Evolutionary conservation across 2,888 invertebrate species (phyloP).

Genomic region (Drosophila pseudotalamancana): DNA sequence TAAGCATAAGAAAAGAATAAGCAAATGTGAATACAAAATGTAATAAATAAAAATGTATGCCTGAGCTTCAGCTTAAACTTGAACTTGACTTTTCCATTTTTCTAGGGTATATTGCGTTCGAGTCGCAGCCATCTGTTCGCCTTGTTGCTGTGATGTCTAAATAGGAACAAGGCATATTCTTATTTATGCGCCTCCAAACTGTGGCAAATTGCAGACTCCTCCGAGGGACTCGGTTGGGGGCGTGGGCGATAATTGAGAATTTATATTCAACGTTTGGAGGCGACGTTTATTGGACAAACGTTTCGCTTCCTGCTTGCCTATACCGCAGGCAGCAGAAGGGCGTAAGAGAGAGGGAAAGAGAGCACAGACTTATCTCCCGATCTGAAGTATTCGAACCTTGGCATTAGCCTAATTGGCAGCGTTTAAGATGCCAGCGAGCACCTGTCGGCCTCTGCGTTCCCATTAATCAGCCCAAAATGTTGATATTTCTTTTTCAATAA

Average conservation of each 20-base stretch:
- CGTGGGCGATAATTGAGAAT: slow-evolving; percentile 78
- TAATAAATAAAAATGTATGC: neutral
- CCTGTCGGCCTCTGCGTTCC: slow-evolving; percentile 58
- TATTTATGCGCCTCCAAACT: slow-evolving; percentile 60
- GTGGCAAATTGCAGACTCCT: slow-evolving; percentile 63
- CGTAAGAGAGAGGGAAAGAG: too few species aligned
- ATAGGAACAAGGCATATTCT: slow-evolving; percentile 48
- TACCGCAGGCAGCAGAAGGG: neutral
- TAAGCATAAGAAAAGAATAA: neutral
- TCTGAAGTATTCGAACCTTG: slow-evolving; percentile 27
- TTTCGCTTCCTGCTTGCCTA: slow-evolving; percentile 62
- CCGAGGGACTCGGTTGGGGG: slow-evolving; percentile 38
- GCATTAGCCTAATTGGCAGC: slow-evolving; percentile 56
- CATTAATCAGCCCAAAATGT: slow-evolving; percentile 70
- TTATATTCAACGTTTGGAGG: slow-evolving; percentile 67
- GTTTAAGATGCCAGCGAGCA: slow-evolving; percentile 48
- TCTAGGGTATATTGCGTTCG: slow-evolving; percentile 12
- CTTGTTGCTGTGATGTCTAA: slow-evolving; percentile 64
- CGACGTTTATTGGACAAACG: slow-evolving; percentile 73
- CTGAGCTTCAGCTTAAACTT: neutral
- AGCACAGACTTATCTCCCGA: slow-evolving; percentile 16
- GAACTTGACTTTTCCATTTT: neutral
- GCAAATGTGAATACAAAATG: neutral
- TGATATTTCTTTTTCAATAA: slow-evolving; percentile 63
- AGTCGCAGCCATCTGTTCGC: neutral